phyloP scores from a whole-genome alignment of 2,797 vertebrate species.

The Pitangus sulphuratus region DNA sequence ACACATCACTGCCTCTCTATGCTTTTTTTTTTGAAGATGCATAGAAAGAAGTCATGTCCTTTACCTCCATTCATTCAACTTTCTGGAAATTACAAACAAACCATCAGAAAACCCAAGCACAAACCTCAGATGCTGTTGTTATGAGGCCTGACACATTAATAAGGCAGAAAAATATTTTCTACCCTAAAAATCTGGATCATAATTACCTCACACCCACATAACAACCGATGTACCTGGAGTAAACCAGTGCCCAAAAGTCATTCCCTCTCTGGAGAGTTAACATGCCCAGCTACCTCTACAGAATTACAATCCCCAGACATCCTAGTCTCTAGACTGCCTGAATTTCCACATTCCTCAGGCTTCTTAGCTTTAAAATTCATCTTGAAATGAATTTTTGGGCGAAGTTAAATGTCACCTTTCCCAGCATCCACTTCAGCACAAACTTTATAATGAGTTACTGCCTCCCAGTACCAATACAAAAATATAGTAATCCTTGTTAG shows the following conservation, averaged over 20 bases:
- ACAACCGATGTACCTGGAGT: background rate
- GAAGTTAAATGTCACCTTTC: slow-evolving; percentile 32
- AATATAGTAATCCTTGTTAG: background rate
- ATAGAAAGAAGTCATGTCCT: background rate
- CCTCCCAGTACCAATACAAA: background rate
- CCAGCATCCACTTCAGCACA: background rate
- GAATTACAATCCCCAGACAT: background rate
- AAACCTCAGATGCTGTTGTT: background rate
- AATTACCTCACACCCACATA: background rate
- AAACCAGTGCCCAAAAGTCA: background rate
- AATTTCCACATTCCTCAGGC: background rate
- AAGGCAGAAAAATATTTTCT: background rate
- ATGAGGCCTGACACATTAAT: background rate
- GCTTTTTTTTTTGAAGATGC: background rate
- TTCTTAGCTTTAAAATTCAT: slow-evolving; percentile 10
- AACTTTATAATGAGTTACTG: background rate
- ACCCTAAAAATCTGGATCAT: background rate
- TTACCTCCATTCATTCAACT: background rate
- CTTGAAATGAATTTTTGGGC: background rate
- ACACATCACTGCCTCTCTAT: background rate
- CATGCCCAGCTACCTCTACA: background rate
- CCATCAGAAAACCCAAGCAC: background rate
- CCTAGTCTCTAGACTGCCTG: background rate
- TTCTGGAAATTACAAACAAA: background rate
- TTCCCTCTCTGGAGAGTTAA: background rate